phyloP scores from a whole-genome alignment of 2,888 invertebrate genomes.

The Dioctria linearis region DNA sequence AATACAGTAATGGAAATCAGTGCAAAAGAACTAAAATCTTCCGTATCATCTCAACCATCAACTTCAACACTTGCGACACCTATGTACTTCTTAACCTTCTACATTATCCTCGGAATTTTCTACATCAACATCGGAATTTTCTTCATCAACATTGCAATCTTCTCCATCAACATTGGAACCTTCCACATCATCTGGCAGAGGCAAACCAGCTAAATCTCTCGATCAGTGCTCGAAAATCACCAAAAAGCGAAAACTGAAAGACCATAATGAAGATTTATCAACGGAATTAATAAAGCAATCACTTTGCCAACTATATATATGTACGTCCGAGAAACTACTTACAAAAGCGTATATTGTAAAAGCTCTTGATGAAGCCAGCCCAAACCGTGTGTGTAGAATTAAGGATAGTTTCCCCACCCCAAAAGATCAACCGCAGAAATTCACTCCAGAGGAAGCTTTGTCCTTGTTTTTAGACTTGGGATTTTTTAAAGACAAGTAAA shows the following conservation, averaged over 20 bases:
- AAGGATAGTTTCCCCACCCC: too few relatives aligned
- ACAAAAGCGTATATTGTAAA: too few relatives aligned
- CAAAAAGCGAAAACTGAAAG: constrained; percentile 1
- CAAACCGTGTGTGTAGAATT: too few relatives aligned
- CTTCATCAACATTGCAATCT: background rate
- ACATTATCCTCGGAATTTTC: background rate
- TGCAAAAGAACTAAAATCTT: background rate
- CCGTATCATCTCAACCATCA: background rate
- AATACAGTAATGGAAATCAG: background rate
- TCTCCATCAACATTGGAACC: too few relatives aligned
- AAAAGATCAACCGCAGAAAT: too few relatives aligned
- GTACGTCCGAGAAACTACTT: constrained; percentile 2
- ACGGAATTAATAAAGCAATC: constrained; percentile 12
- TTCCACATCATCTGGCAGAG: background rate
- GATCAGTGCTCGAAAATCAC: constrained; percentile 3
- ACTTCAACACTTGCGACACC: too few relatives aligned
- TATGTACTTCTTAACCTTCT: too few relatives aligned
- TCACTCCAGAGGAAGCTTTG: too few relatives aligned
- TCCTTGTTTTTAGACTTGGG: too few relatives aligned
- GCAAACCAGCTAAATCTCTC: background rate
- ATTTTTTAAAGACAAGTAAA: too few relatives aligned
- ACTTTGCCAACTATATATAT: constrained; percentile 19
- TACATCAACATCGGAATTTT: constrained; percentile 10
- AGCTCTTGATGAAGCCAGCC: too few relatives aligned
- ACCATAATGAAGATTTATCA: constrained; percentile 9